A percentile compares a stretch with the other conserved stretches of the same genome.
phyloP scores from a whole-genome alignment of 2,888 invertebrate species.

The Metacarcinus magister region DNA sequence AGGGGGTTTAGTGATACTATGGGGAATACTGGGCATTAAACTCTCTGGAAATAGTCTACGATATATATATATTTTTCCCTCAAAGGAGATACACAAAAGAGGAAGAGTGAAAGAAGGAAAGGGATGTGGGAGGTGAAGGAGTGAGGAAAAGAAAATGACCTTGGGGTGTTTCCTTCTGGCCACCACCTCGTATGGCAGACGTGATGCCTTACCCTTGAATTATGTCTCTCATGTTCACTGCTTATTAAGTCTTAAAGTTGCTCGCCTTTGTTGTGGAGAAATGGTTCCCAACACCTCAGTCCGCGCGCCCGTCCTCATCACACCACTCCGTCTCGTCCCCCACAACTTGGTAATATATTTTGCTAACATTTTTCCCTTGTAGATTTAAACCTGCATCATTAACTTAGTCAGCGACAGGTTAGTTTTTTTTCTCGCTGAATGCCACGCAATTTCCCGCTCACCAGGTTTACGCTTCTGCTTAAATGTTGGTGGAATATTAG shows the following conservation, averaged over 20 bases:
- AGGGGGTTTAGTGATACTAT: background rate
- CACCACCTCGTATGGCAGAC: background rate
- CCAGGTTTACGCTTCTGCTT: background rate
- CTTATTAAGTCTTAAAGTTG: slow-evolving; percentile 45
- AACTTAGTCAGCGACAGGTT: background rate
- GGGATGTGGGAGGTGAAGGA: background rate
- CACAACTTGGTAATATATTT: background rate
- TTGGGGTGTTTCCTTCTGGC: background rate
- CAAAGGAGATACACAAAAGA: background rate
- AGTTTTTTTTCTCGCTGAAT: background rate
- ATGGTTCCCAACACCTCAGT: background rate
- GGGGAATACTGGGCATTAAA: background rate
- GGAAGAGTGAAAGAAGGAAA: background rate
- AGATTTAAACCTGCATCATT: slow-evolving; percentile 36
- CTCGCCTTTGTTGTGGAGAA: background rate
- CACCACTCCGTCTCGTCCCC: background rate
- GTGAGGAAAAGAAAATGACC: background rate
- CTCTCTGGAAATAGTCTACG: background rate
- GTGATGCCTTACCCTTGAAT: background rate
- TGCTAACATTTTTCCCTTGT: background rate
- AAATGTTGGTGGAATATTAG: background rate
- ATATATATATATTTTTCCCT: background rate
- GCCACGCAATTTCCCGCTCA: slow-evolving; percentile 11
- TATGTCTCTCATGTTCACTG: slow-evolving; percentile 16
- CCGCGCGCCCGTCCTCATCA: background rate